Conservation (phyloP, 2,797 vertebrate species). For the Cetoscarus ocellatus region DNA sequence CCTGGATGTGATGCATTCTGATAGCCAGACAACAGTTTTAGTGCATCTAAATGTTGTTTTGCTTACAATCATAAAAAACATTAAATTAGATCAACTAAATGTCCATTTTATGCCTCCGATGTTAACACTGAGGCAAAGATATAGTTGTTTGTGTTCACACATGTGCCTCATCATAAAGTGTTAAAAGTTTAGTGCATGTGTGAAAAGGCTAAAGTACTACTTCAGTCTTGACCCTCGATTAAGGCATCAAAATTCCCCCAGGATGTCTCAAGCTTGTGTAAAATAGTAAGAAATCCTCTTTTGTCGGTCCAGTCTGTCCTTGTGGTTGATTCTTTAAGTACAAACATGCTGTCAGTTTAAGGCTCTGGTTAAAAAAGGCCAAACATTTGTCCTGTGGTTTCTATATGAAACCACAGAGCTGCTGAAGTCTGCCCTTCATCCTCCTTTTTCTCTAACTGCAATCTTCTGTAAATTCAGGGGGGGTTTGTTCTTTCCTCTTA, state of each 20-base stretch:
- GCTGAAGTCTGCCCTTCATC: constrained; percentile 69
- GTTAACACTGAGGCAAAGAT: too few relatives aligned
- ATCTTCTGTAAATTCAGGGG: constrained; percentile 66
- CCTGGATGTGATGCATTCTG: too few relatives aligned
- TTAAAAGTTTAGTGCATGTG: too few relatives aligned
- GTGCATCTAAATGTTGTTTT: too few relatives aligned
- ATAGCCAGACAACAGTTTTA: too few relatives aligned
- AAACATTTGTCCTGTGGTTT: constrained; percentile 55
- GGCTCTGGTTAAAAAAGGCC: constrained; percentile 39
- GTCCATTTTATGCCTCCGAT: too few relatives aligned
- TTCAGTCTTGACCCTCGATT: constrained; percentile 14
- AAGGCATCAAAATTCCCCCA: constrained; percentile 26
- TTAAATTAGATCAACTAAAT: too few relatives aligned
- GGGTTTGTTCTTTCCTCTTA: constrained; percentile 55
- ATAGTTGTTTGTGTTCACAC: too few relatives aligned
- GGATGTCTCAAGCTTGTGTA: constrained; percentile 25
- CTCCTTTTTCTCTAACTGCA: constrained; percentile 16
- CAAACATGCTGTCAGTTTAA: constrained; percentile 58
- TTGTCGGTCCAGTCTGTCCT: constrained; percentile 27
- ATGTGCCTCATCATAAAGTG: neutral
- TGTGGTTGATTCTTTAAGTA: constrained; percentile 50
- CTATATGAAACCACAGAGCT: constrained; percentile 84
- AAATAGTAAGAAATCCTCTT: constrained; percentile 15
- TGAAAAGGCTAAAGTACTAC: too few relatives aligned
- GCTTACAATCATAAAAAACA: too few relatives aligned